Base-by-base conservation (phyloP, 2,888 invertebrate genomes). In the Entomobrya proxima region DNA sequence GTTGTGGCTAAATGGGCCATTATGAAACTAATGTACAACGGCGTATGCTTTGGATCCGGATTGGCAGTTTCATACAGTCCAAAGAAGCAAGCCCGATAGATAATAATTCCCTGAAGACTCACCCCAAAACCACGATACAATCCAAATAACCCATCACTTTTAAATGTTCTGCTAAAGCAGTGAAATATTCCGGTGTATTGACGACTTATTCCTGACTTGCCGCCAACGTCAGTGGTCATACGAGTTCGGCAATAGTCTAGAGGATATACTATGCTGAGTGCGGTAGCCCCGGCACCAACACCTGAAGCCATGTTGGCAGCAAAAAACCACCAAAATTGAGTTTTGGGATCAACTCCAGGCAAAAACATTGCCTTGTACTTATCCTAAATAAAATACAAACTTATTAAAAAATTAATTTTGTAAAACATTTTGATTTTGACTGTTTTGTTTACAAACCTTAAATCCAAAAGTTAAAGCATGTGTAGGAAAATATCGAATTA, bases 391-490 rank as follows among this genome's bases (percentile, higher is more conserved):
- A 15, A 35, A 58, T 58, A 6, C 6, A 24, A 30, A 64, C 11
- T 13, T 15, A 44, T 55, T 24, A 40, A 40, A n/a, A n/a, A n/a
- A n/a, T n/a, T n/a, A n/a, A n/a, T n/a, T n/a, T n/a, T n/a, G n/a
- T n/a, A n/a, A n/a, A n/a, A n/a, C n/a, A n/a, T n/a, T n/a, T n/a
- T n/a, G n/a, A n/a, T n/a, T n/a, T n/a, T n/a, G n/a, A n/a, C n/a
- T n/a, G n/a, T n/a, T n/a, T n/a, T n/a, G n/a, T n/a, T n/a, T n/a
- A n/a, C n/a, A n/a, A n/a, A 98, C 98, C 92, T 98, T 98, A 93
- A 98, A 98, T 89, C 98, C 97, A 92, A 98, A 98, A 93, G 98
- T 98, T 81, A 98, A 93, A 61, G 98, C 98, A 92, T 98, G 97
- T 40, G 97, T 97, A 77, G 98, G 97, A 93, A 98, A 98, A 92